Evolutionary conservation across 2,888 invertebrate species (phyloP).

Genomic region (Tetragonula carbonaria): DNA sequence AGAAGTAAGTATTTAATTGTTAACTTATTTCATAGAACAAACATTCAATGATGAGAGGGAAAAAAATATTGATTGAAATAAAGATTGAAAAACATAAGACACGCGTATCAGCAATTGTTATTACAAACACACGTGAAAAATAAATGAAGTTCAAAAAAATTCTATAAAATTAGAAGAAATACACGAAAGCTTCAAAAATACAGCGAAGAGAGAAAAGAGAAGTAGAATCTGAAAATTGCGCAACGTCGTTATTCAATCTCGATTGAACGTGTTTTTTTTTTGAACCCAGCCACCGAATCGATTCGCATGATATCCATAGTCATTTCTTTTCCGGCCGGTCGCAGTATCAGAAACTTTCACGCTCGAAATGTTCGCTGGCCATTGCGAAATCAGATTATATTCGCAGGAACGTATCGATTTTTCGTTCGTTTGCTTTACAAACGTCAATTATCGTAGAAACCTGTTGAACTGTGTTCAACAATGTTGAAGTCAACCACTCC

Average conservation of each 20-base stretch:
- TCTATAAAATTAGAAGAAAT: not conserved
- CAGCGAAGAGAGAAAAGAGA: not conserved
- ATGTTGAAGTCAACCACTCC: not conserved
- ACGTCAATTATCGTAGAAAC: slow-evolving; percentile 25
- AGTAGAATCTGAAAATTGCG: slow-evolving; percentile 10
- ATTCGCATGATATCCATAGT: slow-evolving; percentile 29
- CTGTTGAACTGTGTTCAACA: not conserved
- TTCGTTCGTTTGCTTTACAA: not conserved
- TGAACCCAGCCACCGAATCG: not conserved
- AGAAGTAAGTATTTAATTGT: not conserved
- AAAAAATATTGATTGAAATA: no score
- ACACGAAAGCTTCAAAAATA: not conserved
- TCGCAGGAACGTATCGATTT: slow-evolving; percentile 34
- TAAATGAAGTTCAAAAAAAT: not conserved
- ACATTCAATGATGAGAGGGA: no score
- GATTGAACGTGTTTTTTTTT: slow-evolving; percentile 28
- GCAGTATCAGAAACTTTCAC: slow-evolving; percentile 61
- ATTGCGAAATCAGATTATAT: slow-evolving; percentile 57
- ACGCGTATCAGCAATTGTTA: no score
- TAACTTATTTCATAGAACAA: no score
- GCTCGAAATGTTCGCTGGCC: slow-evolving; percentile 32
- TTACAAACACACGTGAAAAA: no score
- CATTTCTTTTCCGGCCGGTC: slow-evolving; percentile 45
- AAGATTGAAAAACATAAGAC: no score
- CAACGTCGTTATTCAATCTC: slow-evolving; percentile 37